Base-by-base conservation (phyloP, 2,797 vertebrate genomes). In the Steatocranus sp. region DNA sequence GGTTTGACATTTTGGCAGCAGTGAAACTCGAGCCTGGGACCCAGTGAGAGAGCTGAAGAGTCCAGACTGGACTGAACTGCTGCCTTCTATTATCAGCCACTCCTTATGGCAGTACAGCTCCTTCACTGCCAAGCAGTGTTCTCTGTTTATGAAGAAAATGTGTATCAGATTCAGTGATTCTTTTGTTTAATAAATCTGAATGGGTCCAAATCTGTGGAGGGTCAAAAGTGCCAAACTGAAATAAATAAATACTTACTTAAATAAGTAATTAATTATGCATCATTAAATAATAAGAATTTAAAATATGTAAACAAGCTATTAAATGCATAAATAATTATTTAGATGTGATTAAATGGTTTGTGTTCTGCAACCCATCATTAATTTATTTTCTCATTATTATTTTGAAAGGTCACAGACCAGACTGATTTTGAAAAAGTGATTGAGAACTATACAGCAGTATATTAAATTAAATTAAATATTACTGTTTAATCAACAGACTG, bases 91-190 rank as follows among this genome's bases (percentile, higher is more conserved):
- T 2, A 91, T 89, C 53, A 95, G 91, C 98, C 97, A 98, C 91
- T 99, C 98, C 88, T 97, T 98, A 88, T 97, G 97, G 93, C 98
- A 99, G 96, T 98, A 99, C 75, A 99, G 95, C 92, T 99, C 98
- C 95, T 97, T 99, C 83, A 99, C 98, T 51, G 97, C 97, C 93
- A 97, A 92, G 90, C 98, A 99, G 93, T 99, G 97, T 84, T 99
- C 98, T 93, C 98, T 99, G 91, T 53, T 81, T 2, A 63, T 11
- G 36, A 80, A 94, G 82, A 4, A 20, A 20, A 63, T 3, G 11
- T 61, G 14, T 11, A 5, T 61, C 30, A 61, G 3, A 70, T 18
- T 70, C 66, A 46, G 15, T 46, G 23, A 18, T 30, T 18, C 15
- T 70, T 70, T 48, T 73, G 68, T 18, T 48, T 30, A 30, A 70